A percentile compares a stretch with the other conserved stretches of the same genome.
Evolutionary conservation across 1,140 invertebrate species (phyloP).

Genomic region (Ridgeia piscesae): DNA sequence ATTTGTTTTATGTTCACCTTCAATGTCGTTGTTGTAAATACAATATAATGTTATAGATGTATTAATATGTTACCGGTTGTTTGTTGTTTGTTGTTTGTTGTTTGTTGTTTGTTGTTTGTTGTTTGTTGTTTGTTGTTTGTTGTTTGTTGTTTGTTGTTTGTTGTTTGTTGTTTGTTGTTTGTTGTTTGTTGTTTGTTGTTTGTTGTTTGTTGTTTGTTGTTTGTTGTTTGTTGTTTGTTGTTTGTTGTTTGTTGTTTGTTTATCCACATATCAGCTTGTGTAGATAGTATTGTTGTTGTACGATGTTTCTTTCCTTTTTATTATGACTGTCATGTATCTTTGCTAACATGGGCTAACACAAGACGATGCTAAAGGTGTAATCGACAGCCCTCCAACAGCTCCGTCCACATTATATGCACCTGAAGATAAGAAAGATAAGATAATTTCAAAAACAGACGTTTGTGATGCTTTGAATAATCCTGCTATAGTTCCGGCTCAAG

Average conservation of each 20-base stretch:
- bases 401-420: too few relatives aligned
- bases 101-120: too few relatives aligned
- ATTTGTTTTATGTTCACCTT: too few relatives aligned
- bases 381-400: neutral
- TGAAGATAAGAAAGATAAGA: neutral
- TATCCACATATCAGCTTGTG: neutral
- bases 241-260: neutral
- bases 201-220: constrained; percentile 3
- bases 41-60: too few relatives aligned
- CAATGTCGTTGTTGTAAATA: too few relatives aligned
- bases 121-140: too few relatives aligned
- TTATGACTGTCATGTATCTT: neutral
- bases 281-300: neutral
- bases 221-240: neutral
- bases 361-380: neutral
- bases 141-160: too few relatives aligned
- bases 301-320: neutral
- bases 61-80: too few relatives aligned
- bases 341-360: neutral
- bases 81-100: too few relatives aligned
- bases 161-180: too few relatives aligned
- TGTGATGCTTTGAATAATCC: neutral
- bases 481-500: neutral
- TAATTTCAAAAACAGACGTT: neutral
- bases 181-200: too few relatives aligned